These are phyloP conservation scores for Actinia equina DNA, from an alignment of 64 coral and sea anemone genomes.

Conservation along the genomic window DNA sequence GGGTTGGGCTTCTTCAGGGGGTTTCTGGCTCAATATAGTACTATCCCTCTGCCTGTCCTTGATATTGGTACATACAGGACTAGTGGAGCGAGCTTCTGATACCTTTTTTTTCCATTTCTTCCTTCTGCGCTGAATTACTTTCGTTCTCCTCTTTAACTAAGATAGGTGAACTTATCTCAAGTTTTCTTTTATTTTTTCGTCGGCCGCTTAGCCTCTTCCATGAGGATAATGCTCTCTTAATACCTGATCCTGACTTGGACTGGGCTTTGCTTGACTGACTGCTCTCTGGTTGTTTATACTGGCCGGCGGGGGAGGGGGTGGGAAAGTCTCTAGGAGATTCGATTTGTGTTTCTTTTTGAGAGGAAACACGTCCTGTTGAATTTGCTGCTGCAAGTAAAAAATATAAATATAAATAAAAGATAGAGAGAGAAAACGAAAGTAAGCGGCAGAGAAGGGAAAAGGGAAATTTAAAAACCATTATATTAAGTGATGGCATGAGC, in stretches of 20 bases:
- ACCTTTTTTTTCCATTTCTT: not conserved
- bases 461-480: no score
- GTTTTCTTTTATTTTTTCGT: slow-evolving; percentile 44
- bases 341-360: not conserved
- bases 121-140: slow-evolving; percentile 14
- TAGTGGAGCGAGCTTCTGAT: not conserved
- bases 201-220: slow-evolving; percentile 49
- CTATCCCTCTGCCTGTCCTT: not conserved
- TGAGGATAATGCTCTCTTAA: slow-evolving; percentile 46
- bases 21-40: not conserved
- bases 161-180: slow-evolving; percentile 59
- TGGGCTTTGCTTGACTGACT: not conserved
- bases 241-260: slow-evolving; percentile 8
- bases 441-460: no score
- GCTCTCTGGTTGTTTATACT: not conserved
- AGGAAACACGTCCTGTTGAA: not conserved
- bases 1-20: not conserved
- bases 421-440: no score
- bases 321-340: not conserved
- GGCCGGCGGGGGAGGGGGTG: not conserved
- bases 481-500: no score
- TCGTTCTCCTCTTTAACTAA: slow-evolving; percentile 25
- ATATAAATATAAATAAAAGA: no score
- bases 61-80: not conserved
- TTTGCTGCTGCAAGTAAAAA: not conserved